Evolutionary conservation across 2,888 invertebrate genomes (phyloP).

Genomic region (Congeria kusceri): DNA sequence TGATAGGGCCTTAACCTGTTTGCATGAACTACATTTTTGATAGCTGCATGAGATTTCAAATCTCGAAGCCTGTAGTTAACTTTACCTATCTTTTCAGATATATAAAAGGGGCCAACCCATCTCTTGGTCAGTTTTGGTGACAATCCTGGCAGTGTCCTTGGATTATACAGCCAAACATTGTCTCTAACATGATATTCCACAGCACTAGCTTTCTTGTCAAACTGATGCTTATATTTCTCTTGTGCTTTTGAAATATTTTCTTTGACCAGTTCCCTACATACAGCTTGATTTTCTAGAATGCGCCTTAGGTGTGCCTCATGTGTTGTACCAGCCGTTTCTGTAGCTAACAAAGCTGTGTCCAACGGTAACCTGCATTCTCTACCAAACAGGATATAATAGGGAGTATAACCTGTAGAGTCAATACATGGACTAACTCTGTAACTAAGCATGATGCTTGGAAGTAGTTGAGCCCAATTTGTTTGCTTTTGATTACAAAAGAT

Average conservation of each 20-base stretch:
- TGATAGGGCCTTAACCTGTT: slow-evolving; percentile 47
- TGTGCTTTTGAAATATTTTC: slow-evolving; percentile 49
- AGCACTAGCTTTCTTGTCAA: slow-evolving; percentile 36
- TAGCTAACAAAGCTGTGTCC: slow-evolving; percentile 43
- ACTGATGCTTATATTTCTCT: too few relatives aligned
- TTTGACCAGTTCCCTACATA: slow-evolving; percentile 39
- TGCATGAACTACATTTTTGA: slow-evolving; percentile 39
- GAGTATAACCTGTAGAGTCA: slow-evolving; percentile 46
- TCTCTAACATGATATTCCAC: slow-evolving; percentile 30
- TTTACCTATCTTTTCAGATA: slow-evolving; percentile 25
- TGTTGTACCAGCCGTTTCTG: slow-evolving; percentile 25
- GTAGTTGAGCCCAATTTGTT: slow-evolving; percentile 27
- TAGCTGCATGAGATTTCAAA: slow-evolving; percentile 18
- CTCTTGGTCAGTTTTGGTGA: slow-evolving; percentile 35
- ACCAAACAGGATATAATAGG: slow-evolving; percentile 54
- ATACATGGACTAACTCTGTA: slow-evolving; percentile 28
- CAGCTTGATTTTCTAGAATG: slow-evolving; percentile 31
- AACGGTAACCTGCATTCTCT: slow-evolving; percentile 51
- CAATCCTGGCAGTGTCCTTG: slow-evolving; percentile 26
- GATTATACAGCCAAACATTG: slow-evolving; percentile 45
- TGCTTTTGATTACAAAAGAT: slow-evolving; percentile 30
- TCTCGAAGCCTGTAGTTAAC: slow-evolving; percentile 30
- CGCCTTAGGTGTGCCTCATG: slow-evolving; percentile 35
- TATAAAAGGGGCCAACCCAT: slow-evolving; percentile 50
- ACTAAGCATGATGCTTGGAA: slow-evolving; percentile 48